Evolutionary conservation across 2,888 invertebrate genomes (phyloP), one percentile per base, ranked within the genome.

Genomic region (Drosophila conformis): DNA sequence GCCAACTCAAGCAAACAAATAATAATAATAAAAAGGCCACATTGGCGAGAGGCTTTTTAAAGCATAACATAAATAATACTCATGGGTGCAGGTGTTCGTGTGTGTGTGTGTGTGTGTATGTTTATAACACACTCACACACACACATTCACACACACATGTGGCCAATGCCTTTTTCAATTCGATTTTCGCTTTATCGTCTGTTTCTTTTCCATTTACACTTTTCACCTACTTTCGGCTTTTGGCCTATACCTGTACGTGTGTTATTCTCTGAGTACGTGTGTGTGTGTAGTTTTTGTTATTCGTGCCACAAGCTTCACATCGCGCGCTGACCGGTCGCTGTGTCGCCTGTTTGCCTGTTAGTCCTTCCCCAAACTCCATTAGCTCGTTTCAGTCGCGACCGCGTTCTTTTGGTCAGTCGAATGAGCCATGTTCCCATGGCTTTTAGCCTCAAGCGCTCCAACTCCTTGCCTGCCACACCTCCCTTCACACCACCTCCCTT

Each of bases 151-250:
- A 62, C 54, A 54, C 33, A 48, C 7, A 31, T 18, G 18, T 36
- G 62, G 62, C 72, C 71, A 64, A 54, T 73, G 76, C 56, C 69
- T 69, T 54, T 69, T 74, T 76, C 80, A 69, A 69, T 89, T 87
- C 87, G 87, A 87, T 89, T 89, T 89, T 87, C 76, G 57, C 69
- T 69, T 76, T 61, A 70, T 66, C 56, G 33, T 65, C 48, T 38
- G 38, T 62, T 65, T 62, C 54, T 54, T 57, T 67, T 86, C 70
- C 87, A 62, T 83, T 79, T 85, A 80, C 83, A 82, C 76, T 83
- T 87, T 87, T 89, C 87, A 89, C 89, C 87, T 85, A 87, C 78
- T 85, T 89, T 84, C 70, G 53, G 81, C 62, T 65, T 78, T 78
- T 70, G 69, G 63, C 53, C 68, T 60, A 62, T 59, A 69, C 65